Percentiles rank a stretch among this genome's conserved stretches.
These are phyloP conservation scores for Pogoniulus pusillus DNA, from an alignment of 2,797 vertebrate genomes.

Conservation along the genomic window DNA sequence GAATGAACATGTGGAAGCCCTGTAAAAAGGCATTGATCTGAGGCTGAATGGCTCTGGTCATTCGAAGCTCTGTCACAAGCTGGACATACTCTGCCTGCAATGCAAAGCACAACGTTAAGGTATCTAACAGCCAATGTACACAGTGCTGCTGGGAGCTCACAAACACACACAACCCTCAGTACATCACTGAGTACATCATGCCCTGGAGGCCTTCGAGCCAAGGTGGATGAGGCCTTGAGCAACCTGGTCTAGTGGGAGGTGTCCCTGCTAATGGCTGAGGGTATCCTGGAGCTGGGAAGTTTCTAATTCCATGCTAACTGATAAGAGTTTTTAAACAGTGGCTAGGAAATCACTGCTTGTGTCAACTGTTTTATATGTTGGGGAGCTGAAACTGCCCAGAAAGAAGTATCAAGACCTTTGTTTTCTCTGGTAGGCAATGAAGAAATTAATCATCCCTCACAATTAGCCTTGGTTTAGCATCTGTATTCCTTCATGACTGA, in stretches of 20 bases:
- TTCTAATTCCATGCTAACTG: neutral
- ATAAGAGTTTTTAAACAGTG: neutral
- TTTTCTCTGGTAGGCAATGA: neutral
- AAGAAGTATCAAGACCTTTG: neutral
- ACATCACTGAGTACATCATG: neutral
- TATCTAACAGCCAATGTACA: neutral
- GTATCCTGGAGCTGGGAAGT: neutral
- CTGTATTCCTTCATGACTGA: neutral
- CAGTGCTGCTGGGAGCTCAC: neutral
- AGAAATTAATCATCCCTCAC: neutral
- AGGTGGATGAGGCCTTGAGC: no score
- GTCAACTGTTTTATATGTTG: neutral
- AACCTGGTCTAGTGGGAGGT: no score
- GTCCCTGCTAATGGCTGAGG: neutral
- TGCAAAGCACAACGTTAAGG: neutral
- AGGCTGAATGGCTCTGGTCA: slow-evolving; percentile 98
- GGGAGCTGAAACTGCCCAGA: neutral
- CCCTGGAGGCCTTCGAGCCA: no score
- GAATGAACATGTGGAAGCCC: slow-evolving; percentile 98
- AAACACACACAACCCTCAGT: neutral
- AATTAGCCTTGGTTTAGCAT: neutral
- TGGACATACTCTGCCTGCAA: slow-evolving; percentile 95
- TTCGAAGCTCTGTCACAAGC: slow-evolving; percentile 97
- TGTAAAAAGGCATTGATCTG: slow-evolving; percentile 97
- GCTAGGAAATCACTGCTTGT: neutral